These are phyloP conservation scores for Drosophila ercepeae DNA, from an alignment of 1,140 invertebrate species.

Conservation along the genomic window DNA sequence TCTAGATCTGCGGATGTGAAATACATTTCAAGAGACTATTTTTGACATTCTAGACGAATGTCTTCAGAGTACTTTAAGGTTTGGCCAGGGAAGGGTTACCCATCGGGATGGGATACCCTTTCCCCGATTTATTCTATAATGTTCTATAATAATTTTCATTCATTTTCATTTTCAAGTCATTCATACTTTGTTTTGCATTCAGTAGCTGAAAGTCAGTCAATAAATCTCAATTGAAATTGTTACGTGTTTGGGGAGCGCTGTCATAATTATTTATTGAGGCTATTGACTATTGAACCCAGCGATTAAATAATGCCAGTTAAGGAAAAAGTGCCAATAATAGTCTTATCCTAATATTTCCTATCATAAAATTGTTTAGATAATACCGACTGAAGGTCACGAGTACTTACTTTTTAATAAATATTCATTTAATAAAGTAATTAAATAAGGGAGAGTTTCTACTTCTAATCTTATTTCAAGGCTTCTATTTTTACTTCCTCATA, in stretches of 20 bases:
- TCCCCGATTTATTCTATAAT: too few species aligned
- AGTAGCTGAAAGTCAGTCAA: not conserved
- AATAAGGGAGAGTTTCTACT: too few species aligned
- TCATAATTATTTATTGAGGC: not conserved
- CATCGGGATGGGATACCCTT: not conserved
- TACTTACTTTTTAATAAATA: not conserved
- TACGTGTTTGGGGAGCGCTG: not conserved
- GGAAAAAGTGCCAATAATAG: not conserved
- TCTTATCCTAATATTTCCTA: constrained; percentile 2
- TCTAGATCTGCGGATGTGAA: constrained; percentile 25
- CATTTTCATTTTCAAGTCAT: not conserved
- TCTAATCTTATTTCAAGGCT: too few species aligned
- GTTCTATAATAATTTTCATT: not conserved
- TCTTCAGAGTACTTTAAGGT: constrained; percentile 13
- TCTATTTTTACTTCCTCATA: too few species aligned
- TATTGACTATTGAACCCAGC: not conserved
- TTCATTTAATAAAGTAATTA: not conserved
- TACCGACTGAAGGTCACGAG: not conserved
- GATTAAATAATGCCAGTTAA: not conserved
- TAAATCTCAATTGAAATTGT: not conserved
- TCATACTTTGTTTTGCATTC: not conserved
- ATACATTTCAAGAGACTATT: constrained; percentile 56
- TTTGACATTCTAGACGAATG: constrained; percentile 54
- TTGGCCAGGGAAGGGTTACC: constrained; percentile 13
- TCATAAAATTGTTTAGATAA: not conserved